These are phyloP conservation scores for Magallana ariakensis DNA, from an alignment of 1,140 invertebrate genomes.

Conservation along the genomic window DNA sequence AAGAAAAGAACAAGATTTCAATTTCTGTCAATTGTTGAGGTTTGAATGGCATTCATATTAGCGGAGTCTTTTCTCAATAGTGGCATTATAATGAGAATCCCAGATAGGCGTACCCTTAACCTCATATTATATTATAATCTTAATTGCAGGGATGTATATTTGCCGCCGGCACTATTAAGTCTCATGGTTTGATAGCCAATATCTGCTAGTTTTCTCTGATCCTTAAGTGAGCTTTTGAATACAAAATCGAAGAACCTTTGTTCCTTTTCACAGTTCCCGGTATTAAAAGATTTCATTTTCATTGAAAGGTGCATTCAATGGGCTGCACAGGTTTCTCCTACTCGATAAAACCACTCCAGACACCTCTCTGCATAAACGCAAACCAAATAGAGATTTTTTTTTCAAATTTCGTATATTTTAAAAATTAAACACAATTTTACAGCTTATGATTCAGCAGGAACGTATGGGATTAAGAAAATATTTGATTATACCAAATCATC, in stretches of 20 bases:
- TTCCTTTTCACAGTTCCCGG: neutral
- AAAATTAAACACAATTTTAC: too few species aligned
- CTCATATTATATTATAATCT: neutral
- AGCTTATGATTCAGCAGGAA: too few species aligned
- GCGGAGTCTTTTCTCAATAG: neutral
- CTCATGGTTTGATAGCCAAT: conserved; percentile 25
- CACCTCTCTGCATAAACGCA: too few species aligned
- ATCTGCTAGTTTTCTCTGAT: neutral
- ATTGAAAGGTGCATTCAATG: neutral
- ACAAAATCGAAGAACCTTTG: neutral
- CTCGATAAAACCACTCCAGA: too few species aligned
- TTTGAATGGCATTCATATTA: neutral
- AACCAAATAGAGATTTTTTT: too few species aligned
- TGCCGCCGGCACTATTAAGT: conserved; percentile 29
- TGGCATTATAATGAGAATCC: neutral
- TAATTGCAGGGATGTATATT: conserved; percentile 33
- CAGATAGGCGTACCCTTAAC: neutral
- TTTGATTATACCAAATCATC: too few species aligned
- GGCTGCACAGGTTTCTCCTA: neutral
- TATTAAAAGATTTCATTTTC: conserved; percentile 15
- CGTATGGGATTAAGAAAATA: too few species aligned
- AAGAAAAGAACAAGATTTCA: conserved; percentile 34
- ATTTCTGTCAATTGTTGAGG: conserved; percentile 13
- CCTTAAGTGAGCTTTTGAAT: neutral
- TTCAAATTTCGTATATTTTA: too few species aligned